Evolutionary conservation across 23 tunicate genomes (phyloP).

Genomic region (Ciona savignyi): DNA sequence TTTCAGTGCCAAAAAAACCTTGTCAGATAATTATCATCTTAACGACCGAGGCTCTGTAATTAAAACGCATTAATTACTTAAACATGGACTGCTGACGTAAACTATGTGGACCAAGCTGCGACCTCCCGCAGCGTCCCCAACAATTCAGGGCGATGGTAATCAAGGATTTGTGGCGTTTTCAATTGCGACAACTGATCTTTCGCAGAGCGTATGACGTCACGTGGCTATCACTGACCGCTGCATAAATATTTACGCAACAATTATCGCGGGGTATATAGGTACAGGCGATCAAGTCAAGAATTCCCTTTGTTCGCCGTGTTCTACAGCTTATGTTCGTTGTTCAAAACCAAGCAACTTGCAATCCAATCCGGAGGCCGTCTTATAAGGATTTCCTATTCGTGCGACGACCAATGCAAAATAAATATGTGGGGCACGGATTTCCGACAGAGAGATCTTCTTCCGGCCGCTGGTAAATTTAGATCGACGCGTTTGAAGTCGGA

Average conservation of each 20-base stretch:
- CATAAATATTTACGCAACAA: neutral
- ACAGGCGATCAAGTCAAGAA: neutral
- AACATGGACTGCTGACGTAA: neutral
- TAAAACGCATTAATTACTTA: neutral
- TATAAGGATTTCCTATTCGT: neutral
- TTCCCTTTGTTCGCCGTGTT: neutral
- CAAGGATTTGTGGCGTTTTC: neutral
- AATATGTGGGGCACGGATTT: neutral
- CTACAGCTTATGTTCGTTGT: neutral
- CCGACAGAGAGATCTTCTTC: neutral
- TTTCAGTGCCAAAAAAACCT: neutral
- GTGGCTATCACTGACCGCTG: conserved; percentile 2
- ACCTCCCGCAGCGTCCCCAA: neutral
- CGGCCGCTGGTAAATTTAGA: neutral
- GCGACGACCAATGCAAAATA: neutral
- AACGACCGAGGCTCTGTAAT: neutral
- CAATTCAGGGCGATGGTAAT: neutral
- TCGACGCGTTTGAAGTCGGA: neutral
- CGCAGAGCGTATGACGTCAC: neutral
- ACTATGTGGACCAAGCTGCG: neutral
- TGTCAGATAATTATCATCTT: neutral
- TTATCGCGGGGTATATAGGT: neutral
- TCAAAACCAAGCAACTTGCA: neutral
- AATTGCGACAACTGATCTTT: neutral
- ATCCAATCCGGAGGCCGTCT: neutral